A percentile compares a stretch with the other conserved stretches of the same genome.
Evolutionary conservation across 2,797 vertebrate genomes (phyloP).

Genomic region (Helicolenus hilgendorfi): DNA sequence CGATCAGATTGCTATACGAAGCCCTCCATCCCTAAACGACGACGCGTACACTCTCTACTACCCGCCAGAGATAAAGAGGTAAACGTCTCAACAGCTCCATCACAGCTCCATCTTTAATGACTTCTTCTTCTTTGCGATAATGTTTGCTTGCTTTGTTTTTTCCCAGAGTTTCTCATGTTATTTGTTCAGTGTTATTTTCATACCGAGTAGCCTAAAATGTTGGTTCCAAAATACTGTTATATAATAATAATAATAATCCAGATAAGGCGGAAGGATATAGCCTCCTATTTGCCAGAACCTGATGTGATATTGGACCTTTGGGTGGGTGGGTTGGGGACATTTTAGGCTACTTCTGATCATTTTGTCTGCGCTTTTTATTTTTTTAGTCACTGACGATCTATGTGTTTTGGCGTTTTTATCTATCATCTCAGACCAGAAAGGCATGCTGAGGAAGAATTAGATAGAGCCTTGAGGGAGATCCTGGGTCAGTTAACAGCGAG

Average conservation of each 20-base stretch:
- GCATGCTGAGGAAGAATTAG: slow-evolving; percentile 96
- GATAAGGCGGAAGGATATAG: not conserved
- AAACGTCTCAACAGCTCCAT: slow-evolving; percentile 42
- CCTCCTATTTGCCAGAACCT: slow-evolving; percentile 18
- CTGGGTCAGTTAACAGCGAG: slow-evolving; percentile 96
- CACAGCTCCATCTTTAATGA: slow-evolving; percentile 44
- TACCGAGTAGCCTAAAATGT: slow-evolving; percentile 79
- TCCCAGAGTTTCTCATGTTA: slow-evolving; percentile 79
- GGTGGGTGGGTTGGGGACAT: slow-evolving; percentile 60
- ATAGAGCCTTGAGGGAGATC: slow-evolving; percentile 97
- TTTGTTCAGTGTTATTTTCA: slow-evolving; percentile 81
- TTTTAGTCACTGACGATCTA: slow-evolving; percentile 84
- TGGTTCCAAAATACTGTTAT: slow-evolving; percentile 29
- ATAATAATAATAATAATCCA: not conserved
- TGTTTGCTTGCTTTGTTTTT: slow-evolving; percentile 81
- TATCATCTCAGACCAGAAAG: slow-evolving; percentile 92
- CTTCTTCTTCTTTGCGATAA: slow-evolving; percentile 65
- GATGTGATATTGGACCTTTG: slow-evolving; percentile 26
- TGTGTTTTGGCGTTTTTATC: slow-evolving; percentile 88
- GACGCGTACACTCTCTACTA: slow-evolving; percentile 94
- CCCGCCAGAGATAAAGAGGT: slow-evolving; percentile 94
- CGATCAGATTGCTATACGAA: slow-evolving; percentile 93
- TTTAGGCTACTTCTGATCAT: slow-evolving; percentile 85
- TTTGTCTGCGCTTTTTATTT: slow-evolving; percentile 78
- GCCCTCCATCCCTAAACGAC: slow-evolving; percentile 92